Percentiles rank a stretch among this genome's conserved stretches.
phyloP scores from a whole-genome alignment of 2,797 vertebrate species.

The Mus minutoides region DNA sequence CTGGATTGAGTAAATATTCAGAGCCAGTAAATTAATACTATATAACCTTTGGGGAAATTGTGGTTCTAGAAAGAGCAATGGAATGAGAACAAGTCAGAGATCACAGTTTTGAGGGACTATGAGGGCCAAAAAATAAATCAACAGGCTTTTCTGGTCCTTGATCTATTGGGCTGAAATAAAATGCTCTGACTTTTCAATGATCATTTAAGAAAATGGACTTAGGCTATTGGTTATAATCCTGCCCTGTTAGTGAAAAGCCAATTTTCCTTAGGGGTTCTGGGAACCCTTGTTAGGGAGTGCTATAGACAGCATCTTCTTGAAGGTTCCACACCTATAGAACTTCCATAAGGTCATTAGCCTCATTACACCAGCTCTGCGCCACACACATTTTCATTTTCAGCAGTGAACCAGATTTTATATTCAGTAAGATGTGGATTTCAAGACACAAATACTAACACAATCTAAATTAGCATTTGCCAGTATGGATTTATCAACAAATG shows the following conservation, averaged over 20 bases:
- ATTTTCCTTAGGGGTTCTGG: conserved; percentile 65
- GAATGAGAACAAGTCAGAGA: neutral
- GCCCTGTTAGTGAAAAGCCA: conserved; percentile 30
- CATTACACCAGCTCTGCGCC: conserved; percentile 51
- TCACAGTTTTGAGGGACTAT: neutral
- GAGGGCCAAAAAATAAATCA: neutral
- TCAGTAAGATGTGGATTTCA: conserved; percentile 78
- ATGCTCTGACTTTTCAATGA: conserved; percentile 24
- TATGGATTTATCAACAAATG: conserved; percentile 61
- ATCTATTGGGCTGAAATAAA: conserved; percentile 15
- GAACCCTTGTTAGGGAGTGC: conserved; percentile 35
- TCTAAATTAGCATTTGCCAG: conserved; percentile 78
- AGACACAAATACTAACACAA: conserved; percentile 73
- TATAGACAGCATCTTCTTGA: conserved; percentile 57
- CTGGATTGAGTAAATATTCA: conserved; percentile 74
- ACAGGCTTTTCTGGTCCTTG: neutral
- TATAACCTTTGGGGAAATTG: conserved; percentile 59
- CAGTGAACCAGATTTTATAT: conserved; percentile 52
- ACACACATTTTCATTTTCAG: conserved; percentile 68
- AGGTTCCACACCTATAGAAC: conserved; percentile 39
- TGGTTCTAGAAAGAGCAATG: conserved; percentile 51
- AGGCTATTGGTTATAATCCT: conserved; percentile 63
- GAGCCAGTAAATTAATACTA: conserved; percentile 65
- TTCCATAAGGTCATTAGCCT: conserved; percentile 59
- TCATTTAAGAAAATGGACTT: conserved; percentile 58